Conservation (phyloP, 2,888 invertebrate species). For the Caenorhabditis wallacei region DNA sequence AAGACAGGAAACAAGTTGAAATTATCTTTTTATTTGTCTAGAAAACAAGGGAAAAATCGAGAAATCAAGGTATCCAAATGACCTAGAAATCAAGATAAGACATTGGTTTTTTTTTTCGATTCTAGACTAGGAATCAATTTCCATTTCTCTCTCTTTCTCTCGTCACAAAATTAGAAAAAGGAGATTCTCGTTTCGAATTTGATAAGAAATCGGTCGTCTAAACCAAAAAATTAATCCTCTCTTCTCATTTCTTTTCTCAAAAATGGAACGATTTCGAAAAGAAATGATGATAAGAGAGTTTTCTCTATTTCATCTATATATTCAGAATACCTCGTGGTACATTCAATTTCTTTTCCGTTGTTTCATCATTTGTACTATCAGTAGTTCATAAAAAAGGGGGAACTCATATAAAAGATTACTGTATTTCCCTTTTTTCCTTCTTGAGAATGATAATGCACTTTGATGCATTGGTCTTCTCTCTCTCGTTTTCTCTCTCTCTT, state of each 20-base stretch:
- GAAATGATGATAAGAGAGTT: constrained; percentile 7
- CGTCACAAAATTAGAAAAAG: background rate
- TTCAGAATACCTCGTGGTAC: constrained; percentile 17
- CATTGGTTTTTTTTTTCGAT: no score
- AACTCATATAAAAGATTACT: constrained; percentile 22
- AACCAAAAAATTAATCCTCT: constrained; percentile 50
- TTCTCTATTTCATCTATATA: background rate
- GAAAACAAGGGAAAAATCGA: no score
- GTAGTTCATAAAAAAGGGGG: constrained; percentile 24
- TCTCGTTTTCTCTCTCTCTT: background rate
- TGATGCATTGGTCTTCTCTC: constrained; percentile 19
- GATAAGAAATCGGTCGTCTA: constrained; percentile 42
- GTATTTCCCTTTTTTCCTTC: background rate
- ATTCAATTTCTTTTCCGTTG: background rate
- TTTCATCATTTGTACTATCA: background rate
- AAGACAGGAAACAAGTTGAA: background rate
- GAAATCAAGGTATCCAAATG: no score
- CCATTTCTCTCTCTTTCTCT: background rate
- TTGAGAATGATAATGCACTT: constrained; percentile 16
- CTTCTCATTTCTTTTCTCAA: background rate
- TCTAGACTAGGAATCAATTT: background rate
- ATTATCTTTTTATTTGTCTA: no score
- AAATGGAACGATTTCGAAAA: constrained; percentile 20
- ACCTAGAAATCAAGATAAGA: no score
- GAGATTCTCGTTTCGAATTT: constrained; percentile 1